These are phyloP conservation scores for Hedya salicella DNA, from an alignment of 2,888 invertebrate species.

Conservation along the genomic window DNA sequence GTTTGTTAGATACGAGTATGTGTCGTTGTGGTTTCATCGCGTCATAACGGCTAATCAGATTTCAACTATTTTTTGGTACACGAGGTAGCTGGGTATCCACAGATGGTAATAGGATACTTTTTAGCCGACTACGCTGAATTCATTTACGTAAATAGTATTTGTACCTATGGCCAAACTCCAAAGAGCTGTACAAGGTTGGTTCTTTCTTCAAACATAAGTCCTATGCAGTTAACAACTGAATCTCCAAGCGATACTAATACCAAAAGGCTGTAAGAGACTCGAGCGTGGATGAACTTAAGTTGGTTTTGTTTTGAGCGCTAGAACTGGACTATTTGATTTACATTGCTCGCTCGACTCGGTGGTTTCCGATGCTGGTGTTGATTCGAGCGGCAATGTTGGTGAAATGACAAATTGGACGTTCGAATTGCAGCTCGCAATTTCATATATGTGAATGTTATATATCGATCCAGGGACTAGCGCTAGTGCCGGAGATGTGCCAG, in stretches of 20 bases:
- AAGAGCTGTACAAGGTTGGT: neutral
- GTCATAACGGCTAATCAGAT: too few relatives aligned
- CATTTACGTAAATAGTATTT: neutral
- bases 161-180: neutral
- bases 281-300: neutral
- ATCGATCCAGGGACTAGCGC: neutral
- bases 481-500: neutral
- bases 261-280: neutral
- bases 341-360: constrained; percentile 14
- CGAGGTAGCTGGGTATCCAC: too few relatives aligned
- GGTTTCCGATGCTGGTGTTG: constrained; percentile 23
- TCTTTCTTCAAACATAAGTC: neutral
- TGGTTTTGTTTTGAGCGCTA: neutral
- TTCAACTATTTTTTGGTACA: too few relatives aligned
- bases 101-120: too few relatives aligned
- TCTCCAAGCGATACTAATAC: neutral
- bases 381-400: constrained; percentile 29
- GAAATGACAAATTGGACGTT: constrained; percentile 30
- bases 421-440: constrained; percentile 22
- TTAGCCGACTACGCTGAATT: too few relatives aligned
- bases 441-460: neutral
- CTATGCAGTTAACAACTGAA: neutral
- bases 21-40: too few relatives aligned
- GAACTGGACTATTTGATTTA: constrained; percentile 25
- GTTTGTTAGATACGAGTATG: too few relatives aligned